Evolutionary conservation across 2,888 invertebrate genomes (phyloP), one percentile per base, ranked within the genome.

Genomic region (Tachina grossa): DNA sequence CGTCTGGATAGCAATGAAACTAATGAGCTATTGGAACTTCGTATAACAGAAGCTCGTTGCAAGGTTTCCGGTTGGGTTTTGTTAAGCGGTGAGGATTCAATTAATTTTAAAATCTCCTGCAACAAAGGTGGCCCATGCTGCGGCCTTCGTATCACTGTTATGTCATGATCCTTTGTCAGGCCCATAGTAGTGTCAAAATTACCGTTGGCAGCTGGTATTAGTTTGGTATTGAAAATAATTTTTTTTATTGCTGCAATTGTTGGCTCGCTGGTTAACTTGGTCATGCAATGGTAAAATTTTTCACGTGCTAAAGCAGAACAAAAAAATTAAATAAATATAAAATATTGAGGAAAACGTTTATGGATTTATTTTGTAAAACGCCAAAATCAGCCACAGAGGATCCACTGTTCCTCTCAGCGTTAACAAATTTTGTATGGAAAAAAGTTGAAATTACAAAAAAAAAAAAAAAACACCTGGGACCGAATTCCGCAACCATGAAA

Each of bases 101-200:
- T 93, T 87, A 96, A 94, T 87, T 94, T 94, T 1, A 96, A 92
- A 51, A 96, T 95, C 91, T 96, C 96, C 79, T 94, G 94, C 4
- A 97, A 90, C 57, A 96, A 89, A 0, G 96, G 95, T 0, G 96
- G 95, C 89, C 96, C 95, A 87, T 94, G 94, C 13, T 93, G 91
- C 0, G 95, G 94, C 39, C 95, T 93, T 3, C 90, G 91, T 5
- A 90, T 88, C 5, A 81, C 51, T 11, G 89, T 84, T 22, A 90
- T 85, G 11, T 90, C 89, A 39, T 83, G 79, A 61, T 88, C 87
- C 49, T 87, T 88, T 14, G 63, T 72, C 22, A 86, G 57, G 10
- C 87, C 88, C 31, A 86, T 43, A 59, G 72, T 53, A 66, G 88
- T 77, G 14, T 83, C 61, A 11, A 82, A 47, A 31, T 76, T 80